Evolutionary conservation across 2,797 vertebrate genomes (phyloP).

Genomic region (Cirrhinus mrigala): DNA sequence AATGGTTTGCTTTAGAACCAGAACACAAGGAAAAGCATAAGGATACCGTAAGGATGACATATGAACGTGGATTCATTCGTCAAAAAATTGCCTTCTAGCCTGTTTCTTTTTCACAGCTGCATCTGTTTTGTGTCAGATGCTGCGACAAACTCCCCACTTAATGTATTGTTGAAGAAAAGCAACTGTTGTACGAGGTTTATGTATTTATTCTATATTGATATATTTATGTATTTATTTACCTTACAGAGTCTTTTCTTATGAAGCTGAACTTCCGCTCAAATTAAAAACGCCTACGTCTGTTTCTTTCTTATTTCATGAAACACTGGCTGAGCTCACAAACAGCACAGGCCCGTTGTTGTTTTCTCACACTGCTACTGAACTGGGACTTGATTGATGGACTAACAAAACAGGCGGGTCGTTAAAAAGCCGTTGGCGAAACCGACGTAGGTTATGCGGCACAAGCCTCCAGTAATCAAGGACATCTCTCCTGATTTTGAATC

Average conservation of each 20-base stretch:
- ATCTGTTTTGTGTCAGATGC: constrained; percentile 30
- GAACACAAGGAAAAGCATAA: background rate
- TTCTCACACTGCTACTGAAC: constrained; percentile 6
- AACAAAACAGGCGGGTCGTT: background rate
- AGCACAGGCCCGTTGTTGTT: constrained; percentile 33
- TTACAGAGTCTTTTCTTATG: constrained; percentile 62
- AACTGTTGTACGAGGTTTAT: constrained; percentile 46
- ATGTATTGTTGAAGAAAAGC: constrained; percentile 42
- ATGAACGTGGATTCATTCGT: background rate
- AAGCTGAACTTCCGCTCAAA: constrained; percentile 23
- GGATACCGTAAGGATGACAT: background rate
- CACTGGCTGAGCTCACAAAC: constrained; percentile 17
- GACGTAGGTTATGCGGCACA: background rate
- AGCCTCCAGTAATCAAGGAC: background rate
- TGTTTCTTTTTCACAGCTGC: constrained; percentile 22
- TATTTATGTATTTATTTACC: constrained; percentile 82
- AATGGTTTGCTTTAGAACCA: constrained; percentile 25
- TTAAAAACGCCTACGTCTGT: constrained; percentile 24
- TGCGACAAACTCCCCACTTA: constrained; percentile 19
- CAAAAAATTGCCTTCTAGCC: constrained; percentile 1
- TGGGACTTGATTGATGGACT: constrained; percentile 28
- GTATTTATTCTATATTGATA: constrained; percentile 74
- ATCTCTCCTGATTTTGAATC: background rate
- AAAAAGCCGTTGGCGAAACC: constrained; percentile 8
- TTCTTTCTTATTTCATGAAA: background rate